Evolutionary conservation across 2,888 invertebrate genomes (phyloP).

Genomic region (Leptura quadrifasciata): DNA sequence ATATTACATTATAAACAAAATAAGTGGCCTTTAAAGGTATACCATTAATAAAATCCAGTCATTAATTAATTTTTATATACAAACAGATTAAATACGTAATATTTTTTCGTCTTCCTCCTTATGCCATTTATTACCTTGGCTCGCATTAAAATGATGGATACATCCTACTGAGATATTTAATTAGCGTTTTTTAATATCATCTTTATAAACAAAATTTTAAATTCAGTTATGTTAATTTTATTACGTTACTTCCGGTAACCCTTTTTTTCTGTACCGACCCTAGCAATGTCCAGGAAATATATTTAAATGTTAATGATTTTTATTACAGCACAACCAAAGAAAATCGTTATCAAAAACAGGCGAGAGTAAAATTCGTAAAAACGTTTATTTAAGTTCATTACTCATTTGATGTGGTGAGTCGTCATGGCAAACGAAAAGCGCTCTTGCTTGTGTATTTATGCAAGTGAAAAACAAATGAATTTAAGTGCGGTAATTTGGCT

Average conservation of each 20-base stretch:
- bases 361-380: slow-evolving; percentile 1
- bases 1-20: neutral
- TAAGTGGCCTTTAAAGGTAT: neutral
- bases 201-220: slow-evolving; percentile 28
- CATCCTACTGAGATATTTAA: slow-evolving; percentile 28
- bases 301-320: slow-evolving; percentile 36
- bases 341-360: slow-evolving; percentile 1
- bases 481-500: slow-evolving; percentile 63
- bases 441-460: slow-evolving; percentile 31
- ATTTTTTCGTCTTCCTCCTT: slow-evolving; percentile 24
- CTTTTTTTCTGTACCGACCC: slow-evolving; percentile 31
- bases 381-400: slow-evolving; percentile 25
- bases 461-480: slow-evolving; percentile 54
- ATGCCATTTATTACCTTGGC: neutral
- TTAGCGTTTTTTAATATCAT: slow-evolving; percentile 34
- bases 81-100: neutral
- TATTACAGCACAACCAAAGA: slow-evolving; percentile 6
- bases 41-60: slow-evolving; percentile 1
- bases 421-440: slow-evolving; percentile 41
- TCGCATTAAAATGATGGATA: slow-evolving; percentile 38
- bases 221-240: slow-evolving; percentile 39
- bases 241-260: slow-evolving; percentile 36
- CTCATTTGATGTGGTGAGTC: neutral
- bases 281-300: slow-evolving; percentile 24
- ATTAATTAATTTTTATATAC: slow-evolving; percentile 5